Evolutionary conservation across 2,113 vertebrate genomes (phyloP), one percentile per base, ranked within the genome.

Genomic region (Eptesicus fuscus): DNA sequence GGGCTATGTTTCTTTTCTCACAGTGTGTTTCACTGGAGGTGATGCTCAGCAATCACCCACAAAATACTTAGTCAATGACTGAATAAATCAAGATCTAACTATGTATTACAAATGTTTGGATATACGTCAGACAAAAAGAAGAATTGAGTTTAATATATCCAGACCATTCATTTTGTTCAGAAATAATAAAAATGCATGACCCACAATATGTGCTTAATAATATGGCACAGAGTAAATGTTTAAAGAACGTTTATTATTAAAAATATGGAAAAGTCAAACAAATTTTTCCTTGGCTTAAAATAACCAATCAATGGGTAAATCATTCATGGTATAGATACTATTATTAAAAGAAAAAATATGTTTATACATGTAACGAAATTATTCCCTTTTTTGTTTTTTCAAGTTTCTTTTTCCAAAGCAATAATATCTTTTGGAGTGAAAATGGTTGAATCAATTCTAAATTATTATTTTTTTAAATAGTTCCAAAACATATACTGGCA

Each of bases 151-250:
- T 63, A 9, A 56, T 22, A 74, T 89, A 87, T 86, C 28, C 65
- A 83, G 6, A 67, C 4, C 20, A 83, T 73, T 84, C 47, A 37
- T 77, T 95, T 71, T 71, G 37, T 85, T 85, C 12, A 53, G 28
- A 76, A 94, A 82, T 79, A 90, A 88, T 79, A 42, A 92, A 87
- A 93, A 84, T 84, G 11, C 8, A n/a, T 65, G 71, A 74, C 30
- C 20, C 37, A 65, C 4, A 80, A 79, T n/a, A 37, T 0, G 0
- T 51, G 44, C 14, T 83, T 87, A 90, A 74, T 83, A 82, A 77
- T 49, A 56, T 61, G 28, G 17, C 63, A 78, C 63, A 77, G 0
- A 25, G 5, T 95, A 67, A 84, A 32, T 40, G 2, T 18, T 88
- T 49, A 71, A 49, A 28, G 42, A 6, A 61, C 47, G 61, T 32